Conservation (phyloP, 2,113 vertebrate species). For the Epinephelus fuscoguttatus region DNA sequence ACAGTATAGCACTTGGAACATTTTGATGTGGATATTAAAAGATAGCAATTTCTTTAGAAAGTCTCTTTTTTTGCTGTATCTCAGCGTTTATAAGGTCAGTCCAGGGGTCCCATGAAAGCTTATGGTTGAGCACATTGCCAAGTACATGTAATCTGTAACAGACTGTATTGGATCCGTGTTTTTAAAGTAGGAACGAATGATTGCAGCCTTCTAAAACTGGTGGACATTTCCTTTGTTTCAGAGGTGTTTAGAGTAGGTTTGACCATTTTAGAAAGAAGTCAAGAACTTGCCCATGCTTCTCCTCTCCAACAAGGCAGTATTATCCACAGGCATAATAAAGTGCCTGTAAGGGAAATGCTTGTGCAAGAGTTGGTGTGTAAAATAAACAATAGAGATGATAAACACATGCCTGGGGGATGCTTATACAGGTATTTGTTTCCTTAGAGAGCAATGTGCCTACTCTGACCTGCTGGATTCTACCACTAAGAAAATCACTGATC, state of each 20-base stretch:
- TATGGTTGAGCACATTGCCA: background rate
- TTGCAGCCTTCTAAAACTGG: background rate
- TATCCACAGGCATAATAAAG: background rate
- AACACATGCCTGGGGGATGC: background rate
- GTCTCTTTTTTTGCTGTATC: background rate
- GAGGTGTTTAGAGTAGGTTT: background rate
- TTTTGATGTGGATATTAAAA: background rate
- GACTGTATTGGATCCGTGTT: background rate
- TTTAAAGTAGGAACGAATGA: background rate
- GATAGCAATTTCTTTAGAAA: background rate
- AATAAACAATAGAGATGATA: background rate
- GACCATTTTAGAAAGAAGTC: background rate
- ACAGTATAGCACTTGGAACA: background rate
- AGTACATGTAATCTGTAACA: background rate
- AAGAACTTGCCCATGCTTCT: background rate
- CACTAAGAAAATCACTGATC: too few species aligned
- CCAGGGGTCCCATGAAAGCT: background rate
- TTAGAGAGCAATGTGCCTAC: too few species aligned
- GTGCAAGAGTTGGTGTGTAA: background rate
- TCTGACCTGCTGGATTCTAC: too few species aligned
- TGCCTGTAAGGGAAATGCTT: background rate
- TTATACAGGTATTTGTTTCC: too few species aligned
- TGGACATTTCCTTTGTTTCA: background rate
- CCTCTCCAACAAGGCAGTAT: background rate
- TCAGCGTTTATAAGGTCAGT: background rate